Conservation (phyloP, 2,888 invertebrate genomes). For the Daptonema setosum region DNA sequence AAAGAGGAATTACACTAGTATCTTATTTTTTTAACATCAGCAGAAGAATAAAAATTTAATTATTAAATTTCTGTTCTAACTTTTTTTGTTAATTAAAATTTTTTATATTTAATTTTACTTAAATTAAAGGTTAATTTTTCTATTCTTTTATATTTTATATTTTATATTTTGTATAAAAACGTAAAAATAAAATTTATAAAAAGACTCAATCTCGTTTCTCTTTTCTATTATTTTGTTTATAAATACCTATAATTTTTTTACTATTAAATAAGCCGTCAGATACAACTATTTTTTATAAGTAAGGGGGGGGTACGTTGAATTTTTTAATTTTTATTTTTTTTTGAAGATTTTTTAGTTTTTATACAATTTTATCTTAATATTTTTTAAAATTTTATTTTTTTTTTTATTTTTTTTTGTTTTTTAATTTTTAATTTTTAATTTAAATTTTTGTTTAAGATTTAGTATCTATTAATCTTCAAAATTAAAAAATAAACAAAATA, state of each 20-base stretch:
- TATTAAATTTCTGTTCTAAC: background rate
- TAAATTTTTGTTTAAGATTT: background rate
- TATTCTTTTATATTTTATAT: background rate
- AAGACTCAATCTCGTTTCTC: too few relatives aligned
- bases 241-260: too few relatives aligned
- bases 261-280: too few relatives aligned
- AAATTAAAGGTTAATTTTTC: background rate
- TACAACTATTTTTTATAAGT: too few relatives aligned
- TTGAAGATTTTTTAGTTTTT: background rate
- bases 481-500: background rate
- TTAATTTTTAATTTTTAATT: background rate
- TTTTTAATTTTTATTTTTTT: background rate
- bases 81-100: background rate
- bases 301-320: too few relatives aligned
- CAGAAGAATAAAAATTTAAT: background rate
- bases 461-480: too few relatives aligned
- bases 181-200: too few relatives aligned
- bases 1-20: constrained; percentile 14
- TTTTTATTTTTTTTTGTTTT: background rate
- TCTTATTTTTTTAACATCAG: constrained; percentile 11
- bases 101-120: background rate
- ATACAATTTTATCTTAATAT: background rate
- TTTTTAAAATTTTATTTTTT: background rate
- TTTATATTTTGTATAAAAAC: background rate
- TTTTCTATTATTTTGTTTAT: too few relatives aligned